Evolutionary conservation across 2,888 invertebrate species (phyloP), one percentile per base, ranked within the genome.

Genomic region (Alcis repandata): DNA sequence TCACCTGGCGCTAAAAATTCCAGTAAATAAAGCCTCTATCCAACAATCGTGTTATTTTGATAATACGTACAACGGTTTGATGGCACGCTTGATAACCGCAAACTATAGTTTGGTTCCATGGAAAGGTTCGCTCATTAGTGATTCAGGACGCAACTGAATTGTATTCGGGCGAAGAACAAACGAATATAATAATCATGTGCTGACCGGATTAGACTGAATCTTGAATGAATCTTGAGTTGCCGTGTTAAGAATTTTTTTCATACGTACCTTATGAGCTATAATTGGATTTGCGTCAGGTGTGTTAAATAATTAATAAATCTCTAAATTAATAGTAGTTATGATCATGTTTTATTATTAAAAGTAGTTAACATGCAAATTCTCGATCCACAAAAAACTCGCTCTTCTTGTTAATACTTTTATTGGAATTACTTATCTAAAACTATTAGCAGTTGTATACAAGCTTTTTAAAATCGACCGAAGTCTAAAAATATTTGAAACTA

Each of bases 141-240:
- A 93, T 92, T 91, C 92, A 83, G 88, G 85, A 79, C 91, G 90
- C 91, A 84, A 73, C 82, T 84, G 69, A 73, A 84, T 85, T 86
- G 86, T 86, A 84, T 80, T 83, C 81, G 84, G 84, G 76, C 84
- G 81, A 79, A 74, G 84, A 88, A 91, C 90, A 90, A 89, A 92
- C 91, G 90, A 90, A 92, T 91, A 88, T 90, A 87, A 92, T 91
- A 90, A 93, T 92, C 91, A 92, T 88, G 87, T 85, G 78, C 62
- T 77, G 85, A 85, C 87, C 86, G 86, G 88, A 90, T 92, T 89
- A 89, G 86, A 11, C 19, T 15, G 48, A 56, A 56, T 33, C 77
- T 72, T 73, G 87, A 87, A 87, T 89, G 86, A 88, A 87, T 86
- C 79, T n/a, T n/a, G n/a, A n/a, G 84, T 85, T 83, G 76, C 74